Base-by-base conservation (phyloP, 2,113 vertebrate genomes). In the Misgurnus anguillicaudatus region DNA sequence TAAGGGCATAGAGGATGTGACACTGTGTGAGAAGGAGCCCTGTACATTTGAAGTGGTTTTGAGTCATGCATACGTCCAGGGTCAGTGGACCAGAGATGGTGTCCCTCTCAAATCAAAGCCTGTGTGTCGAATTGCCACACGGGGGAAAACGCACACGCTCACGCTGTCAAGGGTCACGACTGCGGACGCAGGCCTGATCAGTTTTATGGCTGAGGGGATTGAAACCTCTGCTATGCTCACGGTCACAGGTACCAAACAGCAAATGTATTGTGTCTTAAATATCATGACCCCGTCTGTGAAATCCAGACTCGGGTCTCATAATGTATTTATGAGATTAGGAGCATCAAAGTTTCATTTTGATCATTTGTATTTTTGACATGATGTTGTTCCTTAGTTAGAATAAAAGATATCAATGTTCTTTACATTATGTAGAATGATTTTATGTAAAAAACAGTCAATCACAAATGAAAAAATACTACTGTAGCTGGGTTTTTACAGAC, bases 41-140 rank as follows among this genome's bases (percentile, higher is more conserved):
- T 92, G 87, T 82, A 92, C 92, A 47, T 95, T 98, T 0, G 92
- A 95, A 78, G 94, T 96, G 83, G 93, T 93, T 42, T 88, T 99
- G 71, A 98, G 95, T 0, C 93, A 97, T 0, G 88, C 94, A 1
- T 93, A 94, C 0, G 92, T 98, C 60, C 94, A 94, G 75, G 95
- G 94, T 0, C 81, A 66, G 47, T 99, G 97, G 97, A 91, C 87
- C 41, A 94, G 90, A 21, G 95, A 97, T 0, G 94, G 95, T 0
- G 60, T 93, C 6, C 89, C 88, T 17, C 87, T 98, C 19, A 95
- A 95, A 82, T 91, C 94, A 0, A 91, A 92, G 5, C 92, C 93
- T 0, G 92, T 86, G 0, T 86, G 95, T 85, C 91, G 71, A 9
- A 90, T 97, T 5, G 79, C 84, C 0, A 88, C 83, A 0, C 89